Evolutionary conservation across 2,888 invertebrate genomes (phyloP).

Genomic region (Caradrina kadenii): DNA sequence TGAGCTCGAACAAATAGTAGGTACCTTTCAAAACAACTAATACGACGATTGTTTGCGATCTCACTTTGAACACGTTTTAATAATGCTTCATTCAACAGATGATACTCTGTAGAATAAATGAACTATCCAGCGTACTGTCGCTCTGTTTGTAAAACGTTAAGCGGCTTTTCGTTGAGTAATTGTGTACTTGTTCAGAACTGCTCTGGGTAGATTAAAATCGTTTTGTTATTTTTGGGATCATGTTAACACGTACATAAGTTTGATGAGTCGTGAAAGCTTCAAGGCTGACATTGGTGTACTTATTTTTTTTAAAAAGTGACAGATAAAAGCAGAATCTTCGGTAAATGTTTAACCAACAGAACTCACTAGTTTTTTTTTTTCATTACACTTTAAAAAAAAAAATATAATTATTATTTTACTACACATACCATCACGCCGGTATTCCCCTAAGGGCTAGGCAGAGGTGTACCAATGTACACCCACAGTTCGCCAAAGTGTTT

Average conservation of each 20-base stretch:
- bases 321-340: too few species aligned
- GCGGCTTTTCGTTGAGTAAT: slow-evolving; percentile 54
- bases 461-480: too few species aligned
- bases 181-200: slow-evolving; percentile 38
- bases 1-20: slow-evolving; percentile 33
- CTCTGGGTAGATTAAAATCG: slow-evolving; percentile 49
- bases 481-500: too few species aligned
- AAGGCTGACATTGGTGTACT: too few species aligned
- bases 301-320: too few species aligned
- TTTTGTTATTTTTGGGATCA: slow-evolving; percentile 33
- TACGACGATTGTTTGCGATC: slow-evolving; percentile 66
- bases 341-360: too few species aligned
- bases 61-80: slow-evolving; percentile 68
- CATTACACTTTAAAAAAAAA: too few species aligned
- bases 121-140: slow-evolving; percentile 63
- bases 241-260: background rate
- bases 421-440: too few species aligned
- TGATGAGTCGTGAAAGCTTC: background rate
- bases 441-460: too few species aligned
- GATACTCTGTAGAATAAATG: slow-evolving; percentile 67
- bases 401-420: too few species aligned
- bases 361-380: too few species aligned
- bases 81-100: slow-evolving; percentile 70
- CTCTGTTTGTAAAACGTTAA: slow-evolving; percentile 61
- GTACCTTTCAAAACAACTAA: slow-evolving; percentile 65